Base-by-base conservation (phyloP, 2,888 invertebrate species). In the Pocota personata region DNA sequence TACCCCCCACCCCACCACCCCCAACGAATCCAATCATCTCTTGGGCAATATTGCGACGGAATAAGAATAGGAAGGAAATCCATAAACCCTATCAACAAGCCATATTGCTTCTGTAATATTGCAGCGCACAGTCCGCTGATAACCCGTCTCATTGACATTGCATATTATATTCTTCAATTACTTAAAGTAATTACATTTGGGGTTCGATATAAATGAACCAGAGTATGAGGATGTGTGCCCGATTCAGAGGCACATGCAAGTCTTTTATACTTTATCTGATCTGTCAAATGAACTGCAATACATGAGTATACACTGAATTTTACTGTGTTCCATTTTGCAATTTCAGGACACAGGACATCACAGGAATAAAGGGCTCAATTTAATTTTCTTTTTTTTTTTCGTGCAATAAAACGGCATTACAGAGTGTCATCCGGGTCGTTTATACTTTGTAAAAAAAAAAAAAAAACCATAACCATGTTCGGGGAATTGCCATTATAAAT, bases 121-220 rank as follows among this genome's bases (percentile, higher is more conserved):
- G n/a, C n/a, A n/a, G n/a, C n/a, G n/a, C n/a, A n/a, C n/a, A n/a
- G n/a, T n/a, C n/a, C 12, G 43, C 7, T 37, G 14, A n/a, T 19
- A 5, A 7, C 27, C 46, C 46, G 30, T 73, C 66, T 52, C 64
- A 71, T 79, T 79, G 78, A 62, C 52, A 78, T 78, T 52, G 24
- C 71, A 55, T 35, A 55, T 32, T 50, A 64, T 66, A 78, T 75
- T 80, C 84, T 80, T 79, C 79, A 84, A 84, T 84, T 84, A 80
- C 84, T 84, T 76, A 84, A 84, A 62, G 73, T 84, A 84, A 84
- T 84, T 80, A 84, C 79, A 75, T 71, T 80, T 76, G 50, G 58
- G 57, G 69, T 75, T 71, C 84, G 84, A 84, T 66, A 79, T 67
- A 83, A 72, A 72, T 72, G 37, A 46, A 82, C 64, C 19, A 14